Conservation (phyloP, 2,888 invertebrate species). For the Cerastoderma edule region DNA sequence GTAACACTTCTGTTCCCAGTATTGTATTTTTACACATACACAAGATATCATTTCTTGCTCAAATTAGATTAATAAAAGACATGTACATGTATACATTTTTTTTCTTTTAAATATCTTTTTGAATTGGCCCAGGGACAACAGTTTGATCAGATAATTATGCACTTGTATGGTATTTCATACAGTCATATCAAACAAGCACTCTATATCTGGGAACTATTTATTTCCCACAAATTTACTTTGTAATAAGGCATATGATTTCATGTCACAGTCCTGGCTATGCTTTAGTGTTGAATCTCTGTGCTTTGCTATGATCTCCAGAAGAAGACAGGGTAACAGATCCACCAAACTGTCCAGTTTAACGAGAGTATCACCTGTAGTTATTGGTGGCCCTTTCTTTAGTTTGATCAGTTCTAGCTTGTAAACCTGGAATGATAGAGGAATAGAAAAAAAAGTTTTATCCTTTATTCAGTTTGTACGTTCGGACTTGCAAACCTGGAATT, state of each 20-base stretch:
- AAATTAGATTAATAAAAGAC: no score
- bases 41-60: no score
- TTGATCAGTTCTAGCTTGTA: constrained; percentile 63
- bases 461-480: neutral
- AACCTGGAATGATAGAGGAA: constrained; percentile 47
- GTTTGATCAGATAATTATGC: no score
- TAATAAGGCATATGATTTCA: constrained; percentile 21
- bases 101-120: no score
- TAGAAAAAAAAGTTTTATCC: neutral
- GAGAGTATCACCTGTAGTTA: constrained; percentile 66
- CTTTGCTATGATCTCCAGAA: constrained; percentile 33
- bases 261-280: constrained; percentile 51
- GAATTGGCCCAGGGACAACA: no score
- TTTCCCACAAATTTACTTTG: neutral
- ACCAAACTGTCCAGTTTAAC: constrained; percentile 63
- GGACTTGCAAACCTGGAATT: no score
- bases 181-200: no score
- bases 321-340: constrained; percentile 39
- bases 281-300: constrained; percentile 53
- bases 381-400: constrained; percentile 53
- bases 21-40: no score
- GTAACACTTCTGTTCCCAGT: no score
- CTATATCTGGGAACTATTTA: no score
- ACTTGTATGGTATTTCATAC: no score
- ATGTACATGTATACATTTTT: no score